Evolutionary conservation across 2,797 vertebrate species (phyloP).

Genomic region (Aldrovandia affinis): DNA sequence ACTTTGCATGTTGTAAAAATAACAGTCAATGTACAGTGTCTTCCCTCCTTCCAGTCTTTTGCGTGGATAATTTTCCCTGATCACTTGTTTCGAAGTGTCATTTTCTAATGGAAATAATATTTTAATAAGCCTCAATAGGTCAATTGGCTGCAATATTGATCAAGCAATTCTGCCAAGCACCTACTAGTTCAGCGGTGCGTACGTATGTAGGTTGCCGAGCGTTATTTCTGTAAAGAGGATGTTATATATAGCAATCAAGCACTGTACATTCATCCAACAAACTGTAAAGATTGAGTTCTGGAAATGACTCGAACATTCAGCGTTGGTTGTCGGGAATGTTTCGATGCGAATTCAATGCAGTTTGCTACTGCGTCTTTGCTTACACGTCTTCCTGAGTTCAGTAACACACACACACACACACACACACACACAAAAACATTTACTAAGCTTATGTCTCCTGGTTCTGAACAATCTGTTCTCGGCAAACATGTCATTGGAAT

Average conservation of each 20-base stretch:
- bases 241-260: constrained; percentile 7
- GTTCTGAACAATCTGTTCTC: background rate
- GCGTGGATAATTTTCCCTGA: background rate
- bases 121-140: constrained; percentile 18
- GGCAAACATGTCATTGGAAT: background rate
- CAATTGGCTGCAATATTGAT: constrained; percentile 9
- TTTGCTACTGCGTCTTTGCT: background rate
- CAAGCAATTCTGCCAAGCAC: background rate
- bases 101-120: constrained; percentile 19
- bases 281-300: background rate
- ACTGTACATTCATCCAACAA: constrained; percentile 4
- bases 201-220: background rate
- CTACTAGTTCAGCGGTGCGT: background rate
- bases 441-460: background rate
- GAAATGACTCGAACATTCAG: background rate
- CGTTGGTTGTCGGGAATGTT: background rate
- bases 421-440: too few relatives aligned
- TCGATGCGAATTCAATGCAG: background rate
- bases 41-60: background rate
- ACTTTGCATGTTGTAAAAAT: constrained; percentile 13
- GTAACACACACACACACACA: too few relatives aligned
- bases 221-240: background rate
- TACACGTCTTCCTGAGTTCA: background rate
- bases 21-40: background rate
- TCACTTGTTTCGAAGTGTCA: background rate